phyloP scores from a whole-genome alignment of 1,140 invertebrate genomes.

The Neodiprion lecontei region DNA sequence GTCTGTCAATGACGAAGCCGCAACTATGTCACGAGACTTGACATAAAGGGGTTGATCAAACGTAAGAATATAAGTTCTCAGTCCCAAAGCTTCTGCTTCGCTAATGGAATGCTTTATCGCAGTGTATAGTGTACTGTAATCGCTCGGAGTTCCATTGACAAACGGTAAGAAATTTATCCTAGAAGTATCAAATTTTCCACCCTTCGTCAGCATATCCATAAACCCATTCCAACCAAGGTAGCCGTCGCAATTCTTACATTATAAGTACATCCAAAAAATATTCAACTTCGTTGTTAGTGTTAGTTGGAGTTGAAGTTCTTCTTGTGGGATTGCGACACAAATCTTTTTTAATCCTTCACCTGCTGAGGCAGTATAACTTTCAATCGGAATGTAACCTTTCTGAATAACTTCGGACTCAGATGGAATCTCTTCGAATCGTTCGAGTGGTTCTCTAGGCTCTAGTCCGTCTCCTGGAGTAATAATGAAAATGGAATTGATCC shows the following conservation, averaged over 20 bases:
- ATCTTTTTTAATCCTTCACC: background rate
- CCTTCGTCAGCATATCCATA: constrained; percentile 20
- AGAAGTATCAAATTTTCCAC: background rate
- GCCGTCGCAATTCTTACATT: constrained; percentile 32
- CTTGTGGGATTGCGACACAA: background rate
- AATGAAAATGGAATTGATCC: constrained; percentile 39
- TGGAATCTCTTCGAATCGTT: constrained; percentile 17
- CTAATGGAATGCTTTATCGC: constrained; percentile 38
- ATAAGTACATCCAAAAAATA: constrained; percentile 36
- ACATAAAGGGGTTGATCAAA: constrained; percentile 34
- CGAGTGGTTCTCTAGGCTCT: constrained; percentile 21
- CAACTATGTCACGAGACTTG: constrained; percentile 30
- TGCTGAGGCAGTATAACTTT: background rate
- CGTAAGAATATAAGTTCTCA: constrained; percentile 42
- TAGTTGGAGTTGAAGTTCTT: background rate
- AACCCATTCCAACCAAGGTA: constrained; percentile 35
- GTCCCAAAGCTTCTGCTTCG: constrained; percentile 37
- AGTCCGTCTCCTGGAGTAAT: constrained; percentile 42
- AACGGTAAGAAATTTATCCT: constrained; percentile 17
- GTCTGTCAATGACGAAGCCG: background rate
- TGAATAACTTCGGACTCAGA: constrained; percentile 20
- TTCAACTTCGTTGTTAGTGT: constrained; percentile 1
- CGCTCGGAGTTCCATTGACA: constrained; percentile 21
- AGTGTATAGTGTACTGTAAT: constrained; percentile 41
- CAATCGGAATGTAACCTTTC: background rate